Evolutionary conservation across 2,113 vertebrate species (phyloP).

Genomic region (Talpa occidentalis): DNA sequence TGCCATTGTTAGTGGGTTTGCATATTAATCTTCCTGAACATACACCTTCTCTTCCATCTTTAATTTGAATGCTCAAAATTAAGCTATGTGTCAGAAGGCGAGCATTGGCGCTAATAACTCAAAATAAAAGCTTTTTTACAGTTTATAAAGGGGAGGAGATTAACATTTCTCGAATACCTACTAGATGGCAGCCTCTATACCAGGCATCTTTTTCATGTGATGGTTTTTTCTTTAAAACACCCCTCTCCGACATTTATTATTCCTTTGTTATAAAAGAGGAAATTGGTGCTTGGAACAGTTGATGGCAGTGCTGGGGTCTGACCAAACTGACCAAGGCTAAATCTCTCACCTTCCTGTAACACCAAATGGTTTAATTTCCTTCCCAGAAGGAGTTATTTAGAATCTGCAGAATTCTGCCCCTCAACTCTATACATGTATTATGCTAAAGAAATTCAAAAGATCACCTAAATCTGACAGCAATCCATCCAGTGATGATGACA

Average conservation of each 20-base stretch:
- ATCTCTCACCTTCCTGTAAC: background rate
- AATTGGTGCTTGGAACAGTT: background rate
- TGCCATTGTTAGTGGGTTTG: slow-evolving; percentile 1
- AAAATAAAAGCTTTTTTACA: background rate
- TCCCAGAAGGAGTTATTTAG: background rate
- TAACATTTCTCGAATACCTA: background rate
- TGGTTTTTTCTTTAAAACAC: background rate
- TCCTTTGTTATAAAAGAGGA: background rate
- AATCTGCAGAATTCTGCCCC: background rate
- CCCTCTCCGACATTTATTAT: background rate
- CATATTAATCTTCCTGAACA: slow-evolving; percentile 50
- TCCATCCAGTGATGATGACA: background rate
- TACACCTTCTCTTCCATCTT: slow-evolving; percentile 3
- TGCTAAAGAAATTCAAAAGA: background rate
- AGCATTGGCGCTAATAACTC: background rate
- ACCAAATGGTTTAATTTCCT: background rate
- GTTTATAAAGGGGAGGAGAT: background rate
- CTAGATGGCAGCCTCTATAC: background rate
- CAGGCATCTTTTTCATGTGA: background rate
- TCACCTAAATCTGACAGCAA: background rate
- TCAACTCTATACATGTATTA: background rate
- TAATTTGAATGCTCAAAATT: slow-evolving; percentile 37
- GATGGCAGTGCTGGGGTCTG: background rate
- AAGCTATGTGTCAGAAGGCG: background rate
- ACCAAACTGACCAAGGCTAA: background rate